These are phyloP conservation scores for Pristionchus exspectatus DNA, from an alignment of 2,888 invertebrate genomes.

Conservation along the genomic window DNA sequence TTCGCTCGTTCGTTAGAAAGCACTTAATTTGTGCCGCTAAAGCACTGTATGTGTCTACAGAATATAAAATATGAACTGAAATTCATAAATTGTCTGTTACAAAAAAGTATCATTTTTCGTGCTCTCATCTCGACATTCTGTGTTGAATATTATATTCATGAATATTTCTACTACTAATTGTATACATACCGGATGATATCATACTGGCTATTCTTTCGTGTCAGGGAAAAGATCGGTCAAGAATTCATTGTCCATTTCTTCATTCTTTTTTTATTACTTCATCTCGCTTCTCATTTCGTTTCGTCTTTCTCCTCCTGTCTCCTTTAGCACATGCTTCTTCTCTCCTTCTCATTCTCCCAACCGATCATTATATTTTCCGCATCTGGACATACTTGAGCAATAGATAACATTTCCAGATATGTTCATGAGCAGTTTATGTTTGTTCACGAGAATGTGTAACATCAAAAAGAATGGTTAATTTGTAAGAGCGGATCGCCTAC, in stretches of 20 bases:
- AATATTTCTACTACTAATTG: too few species aligned
- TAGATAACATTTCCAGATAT: too few species aligned
- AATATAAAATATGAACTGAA: neutral
- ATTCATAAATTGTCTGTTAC: too few species aligned
- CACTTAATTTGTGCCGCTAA: neutral
- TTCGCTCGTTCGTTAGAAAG: neutral
- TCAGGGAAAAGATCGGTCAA: neutral
- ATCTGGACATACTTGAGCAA: neutral
- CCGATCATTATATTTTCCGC: neutral
- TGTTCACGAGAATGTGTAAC: too few species aligned
- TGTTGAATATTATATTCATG: too few species aligned
- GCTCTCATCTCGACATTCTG: too few species aligned
- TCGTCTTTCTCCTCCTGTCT: neutral
- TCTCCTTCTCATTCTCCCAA: neutral
- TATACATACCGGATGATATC: too few species aligned
- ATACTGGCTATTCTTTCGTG: too few species aligned
- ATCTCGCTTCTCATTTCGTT: neutral
- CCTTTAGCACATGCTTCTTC: neutral
- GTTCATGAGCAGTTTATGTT: too few species aligned
- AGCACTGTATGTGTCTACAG: neutral
- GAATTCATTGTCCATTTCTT: neutral
- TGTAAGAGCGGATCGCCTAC: too few species aligned
- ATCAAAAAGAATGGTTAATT: too few species aligned
- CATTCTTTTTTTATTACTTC: neutral
- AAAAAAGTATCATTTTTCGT: too few species aligned